Evolutionary conservation across 1,140 invertebrate species (phyloP).

Genomic region (Drosophila pandora): DNA sequence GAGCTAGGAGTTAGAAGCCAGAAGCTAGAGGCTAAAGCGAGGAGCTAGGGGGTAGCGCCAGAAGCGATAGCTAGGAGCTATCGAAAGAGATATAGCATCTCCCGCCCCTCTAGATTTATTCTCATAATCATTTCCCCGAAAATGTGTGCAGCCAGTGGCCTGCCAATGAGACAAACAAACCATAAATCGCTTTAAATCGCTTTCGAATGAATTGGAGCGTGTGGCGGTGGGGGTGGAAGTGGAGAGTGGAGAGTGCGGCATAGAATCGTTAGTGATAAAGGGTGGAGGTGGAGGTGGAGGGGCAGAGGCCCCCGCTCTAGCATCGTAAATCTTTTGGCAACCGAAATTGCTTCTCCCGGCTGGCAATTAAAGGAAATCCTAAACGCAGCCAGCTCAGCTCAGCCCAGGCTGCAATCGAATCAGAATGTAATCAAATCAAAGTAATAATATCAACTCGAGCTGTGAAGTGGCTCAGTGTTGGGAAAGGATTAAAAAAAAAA

Average conservation of each 20-base stretch:
- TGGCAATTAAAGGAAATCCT: slow-evolving; percentile 36
- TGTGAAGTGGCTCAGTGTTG: slow-evolving; percentile 13
- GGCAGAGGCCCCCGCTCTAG: neutral
- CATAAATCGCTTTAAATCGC: slow-evolving; percentile 45
- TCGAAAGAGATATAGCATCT: no score
- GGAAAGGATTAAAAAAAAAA: neutral
- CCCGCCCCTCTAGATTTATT: slow-evolving; percentile 20
- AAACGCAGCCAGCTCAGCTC: neutral
- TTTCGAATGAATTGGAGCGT: slow-evolving; percentile 48
- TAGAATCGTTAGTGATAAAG: slow-evolving; percentile 8
- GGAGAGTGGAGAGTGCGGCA: neutral
- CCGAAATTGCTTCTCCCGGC: slow-evolving; percentile 25
- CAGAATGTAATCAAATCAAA: slow-evolving; percentile 32
- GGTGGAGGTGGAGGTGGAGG: neutral
- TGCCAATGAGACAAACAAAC: slow-evolving; percentile 48
- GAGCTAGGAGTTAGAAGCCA: no score
- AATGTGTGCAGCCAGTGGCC: slow-evolving; percentile 45
- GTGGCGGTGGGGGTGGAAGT: neutral
- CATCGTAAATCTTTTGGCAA: slow-evolving; percentile 36
- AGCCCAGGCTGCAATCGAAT: slow-evolving; percentile 3
- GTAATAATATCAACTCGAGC: slow-evolving; percentile 39
- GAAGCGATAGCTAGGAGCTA: no score
- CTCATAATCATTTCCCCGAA: slow-evolving; percentile 37
- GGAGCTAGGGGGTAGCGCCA: no score
- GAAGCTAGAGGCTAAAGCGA: no score